Base-by-base conservation (phyloP, 23 tunicate genomes). In the Botrylloides violaceus region DNA sequence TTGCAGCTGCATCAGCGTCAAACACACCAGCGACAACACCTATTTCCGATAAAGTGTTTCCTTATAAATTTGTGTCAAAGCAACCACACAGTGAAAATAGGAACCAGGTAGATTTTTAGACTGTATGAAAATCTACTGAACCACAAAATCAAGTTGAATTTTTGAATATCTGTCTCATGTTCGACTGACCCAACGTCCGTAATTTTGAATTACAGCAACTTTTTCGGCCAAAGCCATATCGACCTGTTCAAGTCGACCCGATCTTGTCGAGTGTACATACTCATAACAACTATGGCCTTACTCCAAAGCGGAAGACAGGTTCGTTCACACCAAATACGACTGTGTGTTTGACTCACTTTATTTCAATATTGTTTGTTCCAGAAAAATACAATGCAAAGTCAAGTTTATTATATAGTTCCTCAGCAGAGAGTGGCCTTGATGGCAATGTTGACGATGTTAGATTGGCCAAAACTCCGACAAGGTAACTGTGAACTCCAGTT, bases 121-220 rank as follows among this genome's bases (percentile, higher is more conserved):
- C n/a, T n/a, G n/a, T n/a, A n/a, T n/a, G n/a, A n/a, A n/a, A n/a
- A n/a, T n/a, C n/a, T n/a, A n/a, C n/a, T n/a, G n/a, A n/a, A n/a
- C n/a, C n/a, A n/a, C n/a, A n/a, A n/a, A n/a, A n/a, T n/a, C n/a
- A n/a, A n/a, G n/a, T n/a, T n/a, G n/a, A n/a, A n/a, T n/a, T n/a
- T n/a, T n/a, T n/a, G n/a, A n/a, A n/a, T n/a, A n/a, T n/a, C n/a
- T n/a, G n/a, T n/a, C n/a, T n/a, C n/a, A n/a, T n/a, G n/a, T n/a
- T n/a, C n/a, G n/a, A n/a, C n/a, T n/a, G n/a, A n/a, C n/a, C n/a
- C n/a, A n/a, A n/a, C n/a, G n/a, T n/a, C n/a, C n/a, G n/a, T n/a
- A n/a, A n/a, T n/a, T n/a, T n/a, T n/a, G n/a, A n/a, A n/a, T 63
- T 63, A 25, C 70, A 31, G 70, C 70, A 63, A 19, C 70, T 63